Percentiles rank a stretch among this genome's conserved stretches.
Conservation (phyloP, 2,888 invertebrate species). For the Pardosa pseudoannulata region DNA sequence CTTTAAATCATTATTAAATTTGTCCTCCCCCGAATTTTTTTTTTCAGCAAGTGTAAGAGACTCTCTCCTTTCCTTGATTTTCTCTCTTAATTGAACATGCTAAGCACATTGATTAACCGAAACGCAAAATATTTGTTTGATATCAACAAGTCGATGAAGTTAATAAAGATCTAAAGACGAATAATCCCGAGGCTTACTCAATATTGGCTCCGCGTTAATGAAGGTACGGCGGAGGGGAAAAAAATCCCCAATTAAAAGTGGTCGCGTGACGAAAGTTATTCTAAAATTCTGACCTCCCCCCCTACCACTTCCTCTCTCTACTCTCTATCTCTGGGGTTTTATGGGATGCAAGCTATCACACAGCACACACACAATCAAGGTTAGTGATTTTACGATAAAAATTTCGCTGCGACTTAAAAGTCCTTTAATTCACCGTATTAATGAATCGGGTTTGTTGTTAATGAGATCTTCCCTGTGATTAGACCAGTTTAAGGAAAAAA, state of each 20-base stretch:
- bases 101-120: slow-evolving; percentile 34
- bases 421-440: slow-evolving; percentile 18
- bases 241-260: slow-evolving; percentile 61
- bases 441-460: background rate
- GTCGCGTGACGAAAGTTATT: slow-evolving; percentile 58
- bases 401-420: background rate
- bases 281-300: slow-evolving; percentile 28
- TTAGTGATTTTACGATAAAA: slow-evolving; percentile 49
- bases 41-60: background rate
- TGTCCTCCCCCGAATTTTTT: background rate
- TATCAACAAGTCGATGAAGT: slow-evolving; percentile 65
- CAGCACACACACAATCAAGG: too few species aligned
- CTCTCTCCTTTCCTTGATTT: slow-evolving; percentile 15
- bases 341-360: slow-evolving; percentile 57
- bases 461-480: background rate
- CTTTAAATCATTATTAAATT: background rate
- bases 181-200: slow-evolving; percentile 25
- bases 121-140: slow-evolving; percentile 64
- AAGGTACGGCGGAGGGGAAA: slow-evolving; percentile 21
- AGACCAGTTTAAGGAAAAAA: background rate
- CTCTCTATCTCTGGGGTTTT: background rate
- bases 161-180: slow-evolving; percentile 52
- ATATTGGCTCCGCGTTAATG: slow-evolving; percentile 60
- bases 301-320: background rate
- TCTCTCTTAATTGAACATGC: slow-evolving; percentile 31